phyloP scores from a whole-genome alignment of 2,888 invertebrate species.

The Lasioglossum villosulum region DNA sequence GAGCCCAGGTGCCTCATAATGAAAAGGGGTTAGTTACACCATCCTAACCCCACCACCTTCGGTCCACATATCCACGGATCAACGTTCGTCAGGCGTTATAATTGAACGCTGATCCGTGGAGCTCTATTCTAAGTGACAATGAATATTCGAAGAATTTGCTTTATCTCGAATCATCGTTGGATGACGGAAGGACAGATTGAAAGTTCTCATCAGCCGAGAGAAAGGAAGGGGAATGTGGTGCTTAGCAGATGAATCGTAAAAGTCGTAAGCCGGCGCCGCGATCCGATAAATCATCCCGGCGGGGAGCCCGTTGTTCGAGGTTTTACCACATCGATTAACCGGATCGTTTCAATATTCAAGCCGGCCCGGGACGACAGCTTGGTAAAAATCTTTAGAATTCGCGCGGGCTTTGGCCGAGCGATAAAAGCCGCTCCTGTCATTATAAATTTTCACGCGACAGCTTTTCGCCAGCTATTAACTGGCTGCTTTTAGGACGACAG shows the following conservation, averaged over 20 bases:
- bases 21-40: neutral
- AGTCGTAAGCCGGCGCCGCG: neutral
- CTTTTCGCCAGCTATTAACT: slow-evolving; percentile 55
- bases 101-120: neutral
- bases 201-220: neutral
- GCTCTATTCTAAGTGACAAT: neutral
- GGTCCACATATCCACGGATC: neutral
- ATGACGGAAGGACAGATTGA: neutral
- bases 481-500: slow-evolving; percentile 47
- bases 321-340: slow-evolving; percentile 34
- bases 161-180: neutral
- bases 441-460: slow-evolving; percentile 60
- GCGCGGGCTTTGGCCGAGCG: neutral
- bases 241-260: slow-evolving; percentile 20
- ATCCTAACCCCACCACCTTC: neutral
- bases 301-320: neutral
- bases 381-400: slow-evolving; percentile 29
- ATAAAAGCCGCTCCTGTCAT: slow-evolving; percentile 46
- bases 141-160: neutral
- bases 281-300: slow-evolving; percentile 31
- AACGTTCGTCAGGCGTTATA: neutral
- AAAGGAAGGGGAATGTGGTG: neutral
- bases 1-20: neutral
- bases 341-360: slow-evolving; percentile 32
- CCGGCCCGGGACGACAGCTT: neutral